Evolutionary conservation across 30 jellyfish, hydroid and myxozoan species (phyloP).

Genomic region (Pelagia noctiluca): DNA sequence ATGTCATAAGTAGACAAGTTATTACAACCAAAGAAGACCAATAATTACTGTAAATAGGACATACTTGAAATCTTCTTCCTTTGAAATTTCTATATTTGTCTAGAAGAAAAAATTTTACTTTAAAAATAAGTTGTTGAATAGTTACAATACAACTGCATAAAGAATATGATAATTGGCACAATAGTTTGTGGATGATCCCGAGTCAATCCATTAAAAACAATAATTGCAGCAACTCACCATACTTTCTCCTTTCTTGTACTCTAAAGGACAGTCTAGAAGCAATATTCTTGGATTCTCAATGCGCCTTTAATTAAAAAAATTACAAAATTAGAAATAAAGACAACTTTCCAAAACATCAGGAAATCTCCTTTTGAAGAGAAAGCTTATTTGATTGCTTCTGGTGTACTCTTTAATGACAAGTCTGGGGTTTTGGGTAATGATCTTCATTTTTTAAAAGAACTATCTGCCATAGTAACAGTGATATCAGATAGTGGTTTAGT

Average conservation of each 20-base stretch:
- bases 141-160: too few species aligned
- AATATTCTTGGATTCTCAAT: conserved; percentile 92
- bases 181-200: not conserved
- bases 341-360: not conserved
- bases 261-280: conserved; percentile 90
- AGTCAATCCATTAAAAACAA: not conserved
- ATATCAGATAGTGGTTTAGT: too few species aligned
- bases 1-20: too few species aligned
- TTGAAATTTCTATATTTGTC: conserved; percentile 85
- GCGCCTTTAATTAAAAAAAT: conserved; percentile 39
- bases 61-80: conserved; percentile 87
- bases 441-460: too few species aligned
- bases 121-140: too few species aligned
- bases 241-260: conserved; percentile 93
- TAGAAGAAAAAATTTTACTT: conserved; percentile 10
- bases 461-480: too few species aligned
- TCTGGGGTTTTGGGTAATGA: too few species aligned
- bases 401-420: too few species aligned
- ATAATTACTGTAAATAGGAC: not conserved
- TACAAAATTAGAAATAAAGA: not conserved
- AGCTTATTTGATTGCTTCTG: too few species aligned
- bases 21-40: too few species aligned
- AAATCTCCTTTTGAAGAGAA: not conserved
- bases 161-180: not conserved
- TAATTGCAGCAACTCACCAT: conserved; percentile 37